Evolutionary conservation across 1,140 invertebrate species (phyloP), one percentile per base, ranked within the genome.

Genomic region (Battus philenor): DNA sequence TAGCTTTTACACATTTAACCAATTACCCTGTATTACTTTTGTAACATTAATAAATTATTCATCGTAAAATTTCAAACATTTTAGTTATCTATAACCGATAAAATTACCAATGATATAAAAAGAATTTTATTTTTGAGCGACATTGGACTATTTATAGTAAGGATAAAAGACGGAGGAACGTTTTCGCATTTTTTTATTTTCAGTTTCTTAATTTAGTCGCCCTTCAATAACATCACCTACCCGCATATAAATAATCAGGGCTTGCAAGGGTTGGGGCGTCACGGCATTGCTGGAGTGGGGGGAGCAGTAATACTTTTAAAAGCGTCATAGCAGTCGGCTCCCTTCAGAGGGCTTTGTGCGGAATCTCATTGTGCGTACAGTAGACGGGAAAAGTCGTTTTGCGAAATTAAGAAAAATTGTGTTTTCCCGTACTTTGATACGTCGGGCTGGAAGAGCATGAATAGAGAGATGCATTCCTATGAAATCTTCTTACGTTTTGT

Each of bases 251-350:
- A 59, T 59, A 59, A 59, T 59, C 51, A 59, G 53, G 47, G 50
- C 39, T 46, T 48, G 36, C 38, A 54, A 56, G 48, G 54, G 50
- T 48, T 47, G 50, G 48, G 49, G 51, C 48, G 44, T 34, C 47
- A 44, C 50, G 27, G 31, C 26, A 39, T 29, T 3, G 38, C 22
- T 6, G 36, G 13, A 31, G 33, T 50, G 24, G 56, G 68, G 54
- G 47, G 54, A 47, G 32, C 50, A 48, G 66, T 79, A 79, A 79
- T 79, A 76, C 70, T 69, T 76, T 79, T 79, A 79, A 79, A 79
- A 79, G 75, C 75, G 50, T 59, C 59, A 50, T 55, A 57, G 56
- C 44, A 33, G 34, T 49, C 48, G 47, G 44, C 57, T 50, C 54
- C 54, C 51, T 52, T 49, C 50, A 36, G 33, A 50, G 36, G 47